Base-by-base conservation (phyloP, 2,797 vertebrate species). In the Cyclura pinguis region DNA sequence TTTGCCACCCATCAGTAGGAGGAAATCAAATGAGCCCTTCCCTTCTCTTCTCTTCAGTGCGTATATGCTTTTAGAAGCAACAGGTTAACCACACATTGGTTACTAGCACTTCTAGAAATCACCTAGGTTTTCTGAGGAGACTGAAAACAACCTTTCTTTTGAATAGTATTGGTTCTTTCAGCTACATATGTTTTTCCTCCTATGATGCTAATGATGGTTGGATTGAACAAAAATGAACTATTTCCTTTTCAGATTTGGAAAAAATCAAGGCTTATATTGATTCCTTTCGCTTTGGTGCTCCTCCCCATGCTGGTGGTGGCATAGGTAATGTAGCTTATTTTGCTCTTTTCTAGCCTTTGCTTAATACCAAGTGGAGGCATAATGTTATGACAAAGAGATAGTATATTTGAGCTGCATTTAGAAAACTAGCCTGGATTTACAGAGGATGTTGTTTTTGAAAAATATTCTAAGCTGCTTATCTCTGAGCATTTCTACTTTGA, bases 221-320 rank as follows among this genome's bases (percentile, higher is more conserved):
- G 9, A 47, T 1, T 73, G 12, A 59, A 72, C 12, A 81, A 47
- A 85, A 69, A 38, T 82, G 78, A 86, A 92, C 0, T 69, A n/a
- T 69, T 94, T 94, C 27, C 9, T 95, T 92, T 94, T 27, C 96
- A 99, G 99, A 99, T 97, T 96, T 99, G 97, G 99, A 99, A 97
- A 99, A 99, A 97, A 99, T 99, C 95, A 99, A 99, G 96, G 95
- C 98, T 2, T 99, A 99, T 87, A 99, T 99, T 0, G 99, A 99
- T 96, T 99, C 99, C 80, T 99, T 99, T 97, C 98, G 99, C 13
- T 99, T 97, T 90, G 99, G 99, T 92, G 99, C 99, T 38, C 98
- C 99, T 92, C 99, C 99, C 89, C 99, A 99, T 1, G 99, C 98
- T 2, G 99, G 99, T 35, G 99, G 99, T 94, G 99, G 99, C 93